Base-by-base conservation (phyloP, 2,888 invertebrate genomes). In the Coenonympha arcania region DNA sequence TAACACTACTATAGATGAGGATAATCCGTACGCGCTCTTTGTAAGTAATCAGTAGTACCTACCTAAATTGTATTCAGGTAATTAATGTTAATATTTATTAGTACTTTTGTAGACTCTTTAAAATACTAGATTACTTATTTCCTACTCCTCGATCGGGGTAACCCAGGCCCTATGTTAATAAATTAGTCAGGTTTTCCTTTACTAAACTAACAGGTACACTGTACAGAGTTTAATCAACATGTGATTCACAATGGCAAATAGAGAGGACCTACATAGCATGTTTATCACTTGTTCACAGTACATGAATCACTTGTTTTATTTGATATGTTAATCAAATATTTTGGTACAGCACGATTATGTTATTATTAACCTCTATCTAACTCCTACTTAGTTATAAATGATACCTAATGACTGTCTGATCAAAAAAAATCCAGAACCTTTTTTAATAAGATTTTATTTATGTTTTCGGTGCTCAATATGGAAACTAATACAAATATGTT, bases 241-340 rank as follows among this genome's bases (percentile, higher is more conserved):
- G 18, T 51, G 45, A 51, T 24, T 54, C 51, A 54, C 6, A 2
- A 20, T 13, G 37, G 15, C 44, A 51, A 54, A 51, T 37, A 54
- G 48, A 45, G 28, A 46, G 43, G 43, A 43, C 53, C 50, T 46
- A 50, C 30, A 48, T 52, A 45, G 24, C 39, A 24, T 33, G 54
- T 48, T 54, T 54, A 54, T 54, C 54, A 45, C 28, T 54, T 42
- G 54, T 50, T 41, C 40, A 45, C 44, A 41, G 48, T 43, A 45
- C 42, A 39, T 40, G 46, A 46, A 37, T 41, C 54, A 54, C 54
- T 51, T 54, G 54, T 50, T 33, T 6, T 50, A 44, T 48, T 51
- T 51, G 48, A 48, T 42, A 40, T 48, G 51, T 41, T 45, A 48
- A 54, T 51, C 45, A 48, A 44, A 51, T 50, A 47, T 54, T 54